Evolutionary conservation across 1,140 invertebrate genomes (phyloP), one percentile per base, ranked within the genome.

Genomic region (Drosophila pallidifrons): DNA sequence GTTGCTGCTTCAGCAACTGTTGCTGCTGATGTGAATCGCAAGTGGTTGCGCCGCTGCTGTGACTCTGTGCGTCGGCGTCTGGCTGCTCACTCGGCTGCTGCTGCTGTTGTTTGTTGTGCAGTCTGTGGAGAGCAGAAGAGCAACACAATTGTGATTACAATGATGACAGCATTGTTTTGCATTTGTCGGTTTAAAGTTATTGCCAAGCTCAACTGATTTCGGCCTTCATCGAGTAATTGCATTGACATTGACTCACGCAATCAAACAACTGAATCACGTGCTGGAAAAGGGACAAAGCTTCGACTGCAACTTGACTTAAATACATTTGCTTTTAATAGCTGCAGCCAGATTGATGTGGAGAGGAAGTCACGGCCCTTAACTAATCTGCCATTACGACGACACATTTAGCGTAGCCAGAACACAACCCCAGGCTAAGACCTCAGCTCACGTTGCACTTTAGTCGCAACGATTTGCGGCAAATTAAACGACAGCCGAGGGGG

Each of bases 1-100:
- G 63, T 10, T 57, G 74, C 43, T 79, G 76, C 35, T 64, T 60
- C 20, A 78, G 67, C 32, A 61, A 65, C 13, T 73, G 66, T 57
- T 77, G 64, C 77, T 89, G 86, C 77, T 89, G 86, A 85, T 90
- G 86, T 69, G 86, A 90, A 80, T 90, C 86, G 58, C 86, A 90
- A 82, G 86, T 90, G 32, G 63, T 77, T 32, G 79, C 75, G 32
- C 75, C 66, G 65, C 86, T 90, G 55, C 66, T 81, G 32, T 77
- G 73, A 51, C 86, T 90, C 45, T 82, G 86, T 20, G 67, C 60
- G 46, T 90, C 86, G 47, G 81, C 20, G 6, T 64, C 57, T 25
- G 49, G 61, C 52, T 81, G 74, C 69, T 77, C 73, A 69, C 59
- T 72, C 0, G 35, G 72, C 63, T 70, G 70, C 52, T 77, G 77